phyloP scores from a whole-genome alignment of 53 echinoderm and acorn worm species.

The Holothuria scabra region DNA sequence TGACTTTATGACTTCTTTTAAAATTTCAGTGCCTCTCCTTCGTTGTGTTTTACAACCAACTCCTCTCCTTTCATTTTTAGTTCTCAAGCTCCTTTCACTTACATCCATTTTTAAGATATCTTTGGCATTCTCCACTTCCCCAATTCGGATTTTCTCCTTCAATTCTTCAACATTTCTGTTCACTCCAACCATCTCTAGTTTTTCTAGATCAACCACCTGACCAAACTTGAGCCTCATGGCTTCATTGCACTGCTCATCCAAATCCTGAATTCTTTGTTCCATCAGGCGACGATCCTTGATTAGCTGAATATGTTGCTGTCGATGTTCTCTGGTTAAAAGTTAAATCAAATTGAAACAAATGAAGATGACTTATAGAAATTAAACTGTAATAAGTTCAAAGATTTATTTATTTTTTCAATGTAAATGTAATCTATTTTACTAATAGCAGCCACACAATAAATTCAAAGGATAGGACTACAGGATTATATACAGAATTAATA shows the following conservation, averaged over 20 bases:
- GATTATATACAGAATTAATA: too few relatives aligned
- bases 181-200: slow-evolving; percentile 91
- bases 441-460: too few relatives aligned
- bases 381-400: too few relatives aligned
- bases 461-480: too few relatives aligned
- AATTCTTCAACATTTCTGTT: slow-evolving; percentile 94
- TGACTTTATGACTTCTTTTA: too few relatives aligned
- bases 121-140: slow-evolving; percentile 76
- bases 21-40: too few relatives aligned
- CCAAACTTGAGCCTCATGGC: slow-evolving; percentile 98
- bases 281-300: slow-evolving; percentile 96
- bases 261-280: slow-evolving; percentile 87
- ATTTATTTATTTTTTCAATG: not conserved
- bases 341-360: not conserved
- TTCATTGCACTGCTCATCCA: slow-evolving; percentile 90
- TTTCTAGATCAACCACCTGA: slow-evolving; percentile 93
- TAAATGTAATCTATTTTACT: too few relatives aligned
- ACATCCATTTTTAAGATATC: slow-evolving; percentile 69
- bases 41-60: too few relatives aligned
- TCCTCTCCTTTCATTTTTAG: too few relatives aligned
- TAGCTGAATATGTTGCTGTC: slow-evolving; percentile 91
- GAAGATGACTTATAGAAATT: not conserved
- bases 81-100: not conserved
- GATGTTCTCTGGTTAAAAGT: slow-evolving; percentile 70
- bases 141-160: slow-evolving; percentile 88